Evolutionary conservation across 1,140 invertebrate species (phyloP), one percentile per base, ranked within the genome.

Genomic region (Centruroides sculpturatus): DNA sequence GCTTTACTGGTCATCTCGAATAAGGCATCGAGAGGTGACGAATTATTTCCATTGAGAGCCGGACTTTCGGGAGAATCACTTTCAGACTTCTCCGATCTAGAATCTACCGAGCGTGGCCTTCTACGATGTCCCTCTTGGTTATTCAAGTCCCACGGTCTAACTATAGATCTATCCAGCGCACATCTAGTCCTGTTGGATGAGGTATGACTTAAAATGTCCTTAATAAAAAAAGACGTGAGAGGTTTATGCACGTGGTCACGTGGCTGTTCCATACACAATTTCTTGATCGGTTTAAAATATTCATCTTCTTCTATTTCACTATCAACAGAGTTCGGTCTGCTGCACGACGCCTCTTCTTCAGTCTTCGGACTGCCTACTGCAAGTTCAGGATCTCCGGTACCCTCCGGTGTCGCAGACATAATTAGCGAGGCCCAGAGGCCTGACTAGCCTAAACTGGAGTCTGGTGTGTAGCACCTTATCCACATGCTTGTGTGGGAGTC

Each of bases 1-100:
- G 92, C 93, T 76, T 96, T 96, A 76, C 87, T 93, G 57, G 92
- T 94, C 92, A 97, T 95, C 75, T 96, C 90, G 76, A 96, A 94
- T 3, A 97, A 81, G 0, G 92, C 92, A 69, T 97, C 93, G 56
- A 97, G 78, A 0, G 93, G 93, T 10, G 92, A 95, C 50, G 75
- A 73, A 57, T 71, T 71, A 50, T 70, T 49, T 35, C 67, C 57
- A 66, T 59, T 67, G 59, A 35, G 65, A 64, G 56, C 71, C 66
- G 61, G 73, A 71, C 47, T 72, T 68, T 59, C 71, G 59, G 62
- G 62, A 50, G 68, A 67, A 56, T 75, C 71, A 60, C 71, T 66
- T 77, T 77, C 55, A 78, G 80, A 71, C 79, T 72, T 62, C 55
- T 77, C 72, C 63, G 71, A 64, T 68, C 73, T 59, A 66, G 71